Conservation (phyloP, 2,113 vertebrate species). For the Nymphicus hollandicus region DNA sequence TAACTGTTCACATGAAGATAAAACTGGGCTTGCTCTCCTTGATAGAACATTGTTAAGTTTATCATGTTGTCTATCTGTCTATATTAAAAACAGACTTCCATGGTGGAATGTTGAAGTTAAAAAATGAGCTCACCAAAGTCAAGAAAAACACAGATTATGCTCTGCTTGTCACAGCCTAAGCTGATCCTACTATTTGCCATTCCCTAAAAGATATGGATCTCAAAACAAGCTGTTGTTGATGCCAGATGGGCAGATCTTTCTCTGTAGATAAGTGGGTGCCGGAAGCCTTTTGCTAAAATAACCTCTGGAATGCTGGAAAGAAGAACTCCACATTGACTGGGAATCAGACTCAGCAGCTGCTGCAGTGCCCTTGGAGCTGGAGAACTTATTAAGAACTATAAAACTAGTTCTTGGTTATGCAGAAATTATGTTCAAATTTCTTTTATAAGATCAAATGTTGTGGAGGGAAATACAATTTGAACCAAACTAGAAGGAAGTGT, state of each 20-base stretch:
- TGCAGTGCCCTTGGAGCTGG: neutral
- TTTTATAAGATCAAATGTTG: neutral
- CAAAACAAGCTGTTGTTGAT: neutral
- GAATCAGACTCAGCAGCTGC: neutral
- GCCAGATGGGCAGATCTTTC: neutral
- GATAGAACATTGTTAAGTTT: neutral
- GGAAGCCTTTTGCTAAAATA: neutral
- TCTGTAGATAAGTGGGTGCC: neutral
- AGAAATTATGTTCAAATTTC: neutral
- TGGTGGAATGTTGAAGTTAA: neutral
- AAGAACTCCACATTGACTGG: neutral
- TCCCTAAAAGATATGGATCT: neutral
- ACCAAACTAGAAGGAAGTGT: neutral
- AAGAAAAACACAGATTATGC: neutral
- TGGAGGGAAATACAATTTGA: neutral
- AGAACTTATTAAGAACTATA: neutral
- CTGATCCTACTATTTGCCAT: neutral
- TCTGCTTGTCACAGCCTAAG: neutral
- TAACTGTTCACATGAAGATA: neutral
- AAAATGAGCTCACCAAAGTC: neutral
- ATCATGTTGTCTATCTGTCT: neutral
- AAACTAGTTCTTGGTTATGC: neutral
- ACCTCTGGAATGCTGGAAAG: neutral
- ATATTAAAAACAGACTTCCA: neutral
- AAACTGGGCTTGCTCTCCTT: neutral